Base-by-base conservation (phyloP, 2,888 invertebrate genomes). In the Lathronympha strigana region DNA sequence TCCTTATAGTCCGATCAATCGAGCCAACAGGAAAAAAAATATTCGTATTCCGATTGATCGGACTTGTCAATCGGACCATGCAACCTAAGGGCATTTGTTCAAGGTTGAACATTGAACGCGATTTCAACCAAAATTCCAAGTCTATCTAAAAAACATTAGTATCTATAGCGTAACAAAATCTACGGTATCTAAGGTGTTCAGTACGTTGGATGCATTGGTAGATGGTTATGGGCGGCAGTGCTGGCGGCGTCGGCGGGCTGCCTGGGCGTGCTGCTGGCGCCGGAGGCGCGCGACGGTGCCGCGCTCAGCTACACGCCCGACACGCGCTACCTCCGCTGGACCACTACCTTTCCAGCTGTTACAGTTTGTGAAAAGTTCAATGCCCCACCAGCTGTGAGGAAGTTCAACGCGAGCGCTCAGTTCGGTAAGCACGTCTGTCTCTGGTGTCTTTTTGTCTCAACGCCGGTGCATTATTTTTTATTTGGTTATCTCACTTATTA, bases 271-370 rank as follows among this genome's bases (percentile, higher is more conserved):
- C 79, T 94, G 68, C 88, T 95, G 68, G 69, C 73, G 31, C 87
- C 62, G 73, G 82, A 88, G 0, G 87, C 92, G 67, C 79, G 90
- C 33, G 86, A 90, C n/a, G 90, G 92, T 66, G 90, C 31, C 17
- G 36, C 93, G 1, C 92, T 94, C 13, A 94, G 93, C 76, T 94
- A 94, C 71, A 94, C 94, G 0, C 90, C 93, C 0, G 94, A 95
- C 71, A 94, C 94, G 0, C 89, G 87, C 49, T 94, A 94, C 73
- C 75, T 94, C 15, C 80, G 92, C 40, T 95, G 94, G 94, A 87
- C 92, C 67, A 93, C 94, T 0, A 82, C 88, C 0, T 94, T 95
- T 75, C 94, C 95, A 0, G 91, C 93, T 0, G 81, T 95, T 13
- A 93, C 93, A 0, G 81, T 95, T 31, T 95, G 95, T 73, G 94